Evolutionary conservation across 1,140 invertebrate genomes (phyloP).

Genomic region (Venturia canescens): DNA sequence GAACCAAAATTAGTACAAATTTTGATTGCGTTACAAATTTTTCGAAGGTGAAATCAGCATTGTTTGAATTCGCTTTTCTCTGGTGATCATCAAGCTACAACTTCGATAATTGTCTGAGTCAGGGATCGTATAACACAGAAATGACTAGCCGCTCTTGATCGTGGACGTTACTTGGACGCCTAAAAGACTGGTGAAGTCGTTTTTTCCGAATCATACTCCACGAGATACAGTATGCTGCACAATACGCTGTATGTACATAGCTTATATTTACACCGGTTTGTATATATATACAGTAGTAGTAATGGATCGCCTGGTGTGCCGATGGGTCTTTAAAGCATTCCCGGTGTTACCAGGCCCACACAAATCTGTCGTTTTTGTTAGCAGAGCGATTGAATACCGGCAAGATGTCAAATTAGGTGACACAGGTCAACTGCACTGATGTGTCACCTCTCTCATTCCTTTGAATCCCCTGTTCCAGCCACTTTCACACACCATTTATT

Average conservation of each 20-base stretch:
- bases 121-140: no score
- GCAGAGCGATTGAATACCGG: background rate
- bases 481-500: slow-evolving; percentile 11
- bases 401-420: slow-evolving; percentile 69
- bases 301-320: slow-evolving; percentile 26
- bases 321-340: background rate
- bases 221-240: slow-evolving; percentile 10
- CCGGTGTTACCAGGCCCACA: slow-evolving; percentile 26
- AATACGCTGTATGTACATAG: slow-evolving; percentile 10
- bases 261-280: background rate
- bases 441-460: slow-evolving; percentile 55
- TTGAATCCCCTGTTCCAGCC: background rate
- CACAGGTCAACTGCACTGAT: slow-evolving; percentile 69
- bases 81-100: no score
- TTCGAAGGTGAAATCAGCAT: no score
- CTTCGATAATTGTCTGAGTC: no score
- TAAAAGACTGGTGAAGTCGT: background rate
- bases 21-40: no score
- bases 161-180: no score
- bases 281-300: slow-evolving; percentile 15
- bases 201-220: slow-evolving; percentile 9
- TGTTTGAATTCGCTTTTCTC: no score
- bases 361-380: slow-evolving; percentile 34
- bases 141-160: no score
- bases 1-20: no score